A percentile compares a stretch with the other conserved stretches of the same genome.
phyloP scores from a whole-genome alignment of 2,113 vertebrate species.

The Sinosuthora webbiana region DNA sequence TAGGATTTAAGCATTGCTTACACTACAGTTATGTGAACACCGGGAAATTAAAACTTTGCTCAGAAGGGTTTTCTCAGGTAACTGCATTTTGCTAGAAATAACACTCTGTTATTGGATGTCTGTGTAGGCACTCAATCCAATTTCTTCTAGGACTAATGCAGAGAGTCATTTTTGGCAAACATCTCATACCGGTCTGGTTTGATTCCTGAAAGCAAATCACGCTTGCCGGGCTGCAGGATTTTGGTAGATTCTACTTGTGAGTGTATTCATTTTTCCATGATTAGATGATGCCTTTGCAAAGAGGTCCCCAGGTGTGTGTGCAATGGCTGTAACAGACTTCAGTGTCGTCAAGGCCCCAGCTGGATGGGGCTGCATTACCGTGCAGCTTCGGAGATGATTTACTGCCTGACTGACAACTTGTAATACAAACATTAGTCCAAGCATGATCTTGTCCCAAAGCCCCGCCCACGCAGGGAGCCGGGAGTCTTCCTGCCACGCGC shows the following conservation, averaged over 20 bases:
- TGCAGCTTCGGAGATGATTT: conserved; percentile 48
- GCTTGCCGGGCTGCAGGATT: not conserved
- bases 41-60: not conserved
- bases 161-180: not conserved
- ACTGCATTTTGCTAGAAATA: not conserved
- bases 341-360: not conserved
- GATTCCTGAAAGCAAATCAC: not conserved
- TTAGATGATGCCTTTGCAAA: not conserved
- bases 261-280: not conserved
- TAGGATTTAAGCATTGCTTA: not conserved
- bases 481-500: conserved; percentile 78
- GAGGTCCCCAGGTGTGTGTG: not conserved
- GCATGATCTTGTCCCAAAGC: conserved; percentile 70
- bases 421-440: conserved; percentile 70
- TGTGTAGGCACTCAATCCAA: not conserved
- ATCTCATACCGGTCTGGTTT: not conserved
- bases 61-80: not conserved
- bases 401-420: conserved; percentile 65
- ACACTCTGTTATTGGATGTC: not conserved
- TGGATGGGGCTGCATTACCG: not conserved
- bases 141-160: not conserved
- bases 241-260: not conserved
- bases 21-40: not conserved
- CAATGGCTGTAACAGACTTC: not conserved
- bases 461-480: conserved; percentile 62